These are phyloP conservation scores for Neoarius graeffei DNA, from an alignment of 2,113 vertebrate species.

Conservation along the genomic window DNA sequence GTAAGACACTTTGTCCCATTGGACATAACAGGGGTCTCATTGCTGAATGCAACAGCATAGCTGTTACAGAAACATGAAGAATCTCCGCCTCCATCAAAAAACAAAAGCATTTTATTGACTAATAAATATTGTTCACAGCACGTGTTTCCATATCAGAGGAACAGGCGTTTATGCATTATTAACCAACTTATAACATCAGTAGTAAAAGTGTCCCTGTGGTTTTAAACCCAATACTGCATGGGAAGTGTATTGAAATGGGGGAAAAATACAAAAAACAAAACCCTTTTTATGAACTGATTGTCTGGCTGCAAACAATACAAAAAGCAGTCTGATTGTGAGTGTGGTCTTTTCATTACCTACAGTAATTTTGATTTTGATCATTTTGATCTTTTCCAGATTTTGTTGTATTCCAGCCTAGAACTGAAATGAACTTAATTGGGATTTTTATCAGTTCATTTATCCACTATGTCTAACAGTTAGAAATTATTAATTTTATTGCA, in stretches of 20 bases:
- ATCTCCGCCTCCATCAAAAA: neutral
- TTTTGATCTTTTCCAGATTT: neutral
- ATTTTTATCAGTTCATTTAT: neutral
- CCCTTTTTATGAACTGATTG: conserved; percentile 11
- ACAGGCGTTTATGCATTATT: conserved; percentile 61
- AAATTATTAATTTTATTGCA: neutral
- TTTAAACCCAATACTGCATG: conserved; percentile 35
- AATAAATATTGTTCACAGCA: conserved; percentile 11
- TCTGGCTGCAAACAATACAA: neutral
- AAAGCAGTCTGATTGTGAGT: neutral
- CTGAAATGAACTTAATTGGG: neutral
- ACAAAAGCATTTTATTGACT: conserved; percentile 4
- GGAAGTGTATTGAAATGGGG: conserved; percentile 38
- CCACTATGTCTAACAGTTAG: neutral
- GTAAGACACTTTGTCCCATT: neutral
- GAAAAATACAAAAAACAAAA: neutral
- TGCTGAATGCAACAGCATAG: neutral
- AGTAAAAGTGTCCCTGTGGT: conserved; percentile 53
- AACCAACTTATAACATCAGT: conserved; percentile 63
- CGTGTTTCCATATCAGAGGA: conserved; percentile 45
- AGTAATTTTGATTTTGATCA: neutral
- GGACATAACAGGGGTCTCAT: neutral
- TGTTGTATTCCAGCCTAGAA: neutral
- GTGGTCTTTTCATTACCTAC: neutral
- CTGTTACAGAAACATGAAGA: neutral